Percentiles rank a stretch among this genome's conserved stretches.
Conservation (phyloP, 2,797 vertebrate species). For the Etheostoma nigrum region DNA sequence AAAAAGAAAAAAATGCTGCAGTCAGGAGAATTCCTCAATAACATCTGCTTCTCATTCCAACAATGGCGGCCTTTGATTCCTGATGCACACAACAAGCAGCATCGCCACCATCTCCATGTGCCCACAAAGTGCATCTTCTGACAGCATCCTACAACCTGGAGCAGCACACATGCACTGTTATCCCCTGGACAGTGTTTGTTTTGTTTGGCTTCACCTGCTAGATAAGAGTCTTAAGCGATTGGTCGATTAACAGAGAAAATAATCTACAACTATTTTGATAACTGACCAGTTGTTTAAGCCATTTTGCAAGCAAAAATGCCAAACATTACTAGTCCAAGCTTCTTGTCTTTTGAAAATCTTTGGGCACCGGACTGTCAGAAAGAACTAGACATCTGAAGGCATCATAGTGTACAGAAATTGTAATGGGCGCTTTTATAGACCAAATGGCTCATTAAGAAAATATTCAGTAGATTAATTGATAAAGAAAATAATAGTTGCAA, state of each 20-base stretch:
- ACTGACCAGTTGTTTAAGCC: background rate
- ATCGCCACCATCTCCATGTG: slow-evolving; percentile 43
- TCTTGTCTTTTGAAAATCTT: background rate
- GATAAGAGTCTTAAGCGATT: background rate
- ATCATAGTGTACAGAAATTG: background rate
- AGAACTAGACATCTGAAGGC: background rate
- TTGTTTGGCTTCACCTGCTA: slow-evolving; percentile 9
- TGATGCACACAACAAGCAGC: slow-evolving; percentile 56
- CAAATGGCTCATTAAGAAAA: background rate
- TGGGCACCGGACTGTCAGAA: background rate
- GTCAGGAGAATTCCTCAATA: slow-evolving; percentile 88
- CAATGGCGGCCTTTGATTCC: slow-evolving; percentile 89
- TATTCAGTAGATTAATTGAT: too few relatives aligned
- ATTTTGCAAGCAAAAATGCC: background rate
- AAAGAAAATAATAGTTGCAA: background rate
- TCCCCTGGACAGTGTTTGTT: background rate
- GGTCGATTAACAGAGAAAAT: too few relatives aligned
- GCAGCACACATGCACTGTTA: background rate
- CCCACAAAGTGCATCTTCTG: slow-evolving; percentile 36
- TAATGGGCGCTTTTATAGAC: background rate
- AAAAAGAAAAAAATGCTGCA: slow-evolving; percentile 86
- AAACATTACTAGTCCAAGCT: background rate
- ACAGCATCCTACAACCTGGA: slow-evolving; percentile 55
- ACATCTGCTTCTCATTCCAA: slow-evolving; percentile 96
- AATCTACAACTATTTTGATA: background rate